Conservation (phyloP, 1,140 invertebrate genomes). For the Mylabris phalerata region DNA sequence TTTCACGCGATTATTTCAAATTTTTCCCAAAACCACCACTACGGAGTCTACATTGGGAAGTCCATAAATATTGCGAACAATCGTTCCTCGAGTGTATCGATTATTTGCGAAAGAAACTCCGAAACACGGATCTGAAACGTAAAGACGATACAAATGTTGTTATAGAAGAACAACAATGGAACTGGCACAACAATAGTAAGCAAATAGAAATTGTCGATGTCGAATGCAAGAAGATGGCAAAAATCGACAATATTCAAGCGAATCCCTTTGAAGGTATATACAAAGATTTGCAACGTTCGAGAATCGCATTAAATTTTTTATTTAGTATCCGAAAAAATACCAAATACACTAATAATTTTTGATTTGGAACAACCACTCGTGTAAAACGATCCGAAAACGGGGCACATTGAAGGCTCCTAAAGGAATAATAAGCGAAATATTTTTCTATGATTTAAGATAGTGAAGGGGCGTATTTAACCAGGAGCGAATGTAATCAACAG, state of each 20-base stretch:
- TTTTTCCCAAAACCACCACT: conserved; percentile 50
- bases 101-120: conserved; percentile 47
- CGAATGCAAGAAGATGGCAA: conserved; percentile 45
- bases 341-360: too few relatives aligned
- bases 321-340: too few relatives aligned
- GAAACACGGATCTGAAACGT: conserved; percentile 39
- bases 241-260: conserved; percentile 42
- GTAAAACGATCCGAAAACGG: too few relatives aligned
- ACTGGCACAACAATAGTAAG: conserved; percentile 31
- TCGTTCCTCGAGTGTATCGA: conserved; percentile 49
- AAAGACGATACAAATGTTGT: conserved; percentile 46
- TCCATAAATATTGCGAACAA: conserved; percentile 48
- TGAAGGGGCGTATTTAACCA: too few relatives aligned
- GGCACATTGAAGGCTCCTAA: too few relatives aligned
- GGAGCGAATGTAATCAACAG: too few relatives aligned
- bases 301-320: neutral
- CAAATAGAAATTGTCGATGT: conserved; percentile 42
- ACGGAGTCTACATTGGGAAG: conserved; percentile 54
- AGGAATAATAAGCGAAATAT: too few relatives aligned
- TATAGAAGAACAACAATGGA: conserved; percentile 45
- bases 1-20: conserved; percentile 37
- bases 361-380: too few relatives aligned
- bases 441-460: too few relatives aligned
- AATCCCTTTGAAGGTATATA: conserved; percentile 48
- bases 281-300: too few relatives aligned